Evolutionary conservation across 2,888 invertebrate genomes (phyloP).

Genomic region (Drosophila falleni): DNA sequence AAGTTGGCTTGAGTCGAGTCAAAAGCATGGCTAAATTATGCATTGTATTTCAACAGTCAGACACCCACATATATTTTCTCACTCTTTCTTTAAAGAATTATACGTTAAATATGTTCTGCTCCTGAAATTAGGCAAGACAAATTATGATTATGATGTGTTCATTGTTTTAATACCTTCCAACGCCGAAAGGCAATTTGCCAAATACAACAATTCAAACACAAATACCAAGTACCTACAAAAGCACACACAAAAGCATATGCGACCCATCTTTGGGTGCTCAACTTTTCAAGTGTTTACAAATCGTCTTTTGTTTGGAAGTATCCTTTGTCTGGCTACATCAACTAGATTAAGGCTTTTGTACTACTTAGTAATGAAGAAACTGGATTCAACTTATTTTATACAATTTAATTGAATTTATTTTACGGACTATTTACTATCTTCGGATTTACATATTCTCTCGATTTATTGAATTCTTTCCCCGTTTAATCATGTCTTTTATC

Average conservation of each 20-base stretch:
- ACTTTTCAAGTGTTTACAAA: conserved; percentile 71
- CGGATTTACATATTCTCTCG: no score
- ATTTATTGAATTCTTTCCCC: no score
- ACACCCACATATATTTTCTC: conserved; percentile 1
- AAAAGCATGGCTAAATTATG: conserved; percentile 36
- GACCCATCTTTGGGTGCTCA: conserved; percentile 38
- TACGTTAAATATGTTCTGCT: conserved; percentile 13
- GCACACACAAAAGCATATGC: conserved; percentile 16
- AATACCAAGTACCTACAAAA: conserved; percentile 36
- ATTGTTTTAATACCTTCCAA: conserved; percentile 73
- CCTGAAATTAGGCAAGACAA: conserved; percentile 76
- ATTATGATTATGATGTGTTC: conserved; percentile 80
- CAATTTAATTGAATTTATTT: background rate
- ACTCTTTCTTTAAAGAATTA: background rate
- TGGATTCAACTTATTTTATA: background rate
- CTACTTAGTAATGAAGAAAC: background rate
- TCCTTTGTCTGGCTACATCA: background rate
- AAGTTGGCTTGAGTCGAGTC: background rate
- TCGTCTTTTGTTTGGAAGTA: conserved; percentile 37
- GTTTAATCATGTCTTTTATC: no score
- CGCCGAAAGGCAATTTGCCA: conserved; percentile 56
- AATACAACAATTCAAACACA: conserved; percentile 44
- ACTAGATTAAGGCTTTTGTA: background rate
- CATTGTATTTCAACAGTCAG: conserved; percentile 30
- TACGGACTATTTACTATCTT: no score